Evolutionary conservation across 53 echinoderm and acorn worm species (phyloP).

Genomic region (Echinarachnius parma): DNA sequence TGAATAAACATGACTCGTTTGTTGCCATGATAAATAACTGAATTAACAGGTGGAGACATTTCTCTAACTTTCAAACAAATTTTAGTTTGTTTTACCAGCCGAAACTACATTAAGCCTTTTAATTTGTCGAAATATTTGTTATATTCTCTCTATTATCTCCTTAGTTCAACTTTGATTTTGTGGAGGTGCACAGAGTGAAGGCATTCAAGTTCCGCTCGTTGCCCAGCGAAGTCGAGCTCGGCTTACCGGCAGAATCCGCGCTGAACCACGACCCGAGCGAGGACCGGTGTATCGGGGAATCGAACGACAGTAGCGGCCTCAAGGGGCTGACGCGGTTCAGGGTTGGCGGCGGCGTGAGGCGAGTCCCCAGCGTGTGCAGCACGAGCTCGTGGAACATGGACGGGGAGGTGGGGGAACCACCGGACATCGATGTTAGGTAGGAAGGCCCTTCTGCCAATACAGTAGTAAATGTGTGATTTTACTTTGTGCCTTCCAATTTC

Average conservation of each 20-base stretch:
- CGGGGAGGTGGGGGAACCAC: slow-evolving; percentile 74
- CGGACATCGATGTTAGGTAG: slow-evolving; percentile 91
- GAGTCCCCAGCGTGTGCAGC: slow-evolving; percentile 48
- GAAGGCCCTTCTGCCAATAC: too few relatives aligned
- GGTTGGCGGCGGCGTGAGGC: too few relatives aligned
- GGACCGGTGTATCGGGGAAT: slow-evolving; percentile 5
- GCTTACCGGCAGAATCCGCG: slow-evolving; percentile 4
- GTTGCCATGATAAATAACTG: too few relatives aligned
- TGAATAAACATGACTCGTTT: too few relatives aligned
- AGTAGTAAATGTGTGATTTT: too few relatives aligned
- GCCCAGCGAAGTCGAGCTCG: slow-evolving; percentile 22
- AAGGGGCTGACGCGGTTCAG: neutral
- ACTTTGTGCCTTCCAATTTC: neutral
- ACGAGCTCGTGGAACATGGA: slow-evolving; percentile 96
- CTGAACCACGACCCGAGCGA: slow-evolving; percentile 15
- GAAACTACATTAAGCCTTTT: too few relatives aligned
- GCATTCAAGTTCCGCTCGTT: slow-evolving; percentile 74
- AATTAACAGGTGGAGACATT: too few relatives aligned
- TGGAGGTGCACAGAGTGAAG: slow-evolving; percentile 88
- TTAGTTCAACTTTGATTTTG: slow-evolving; percentile 87
- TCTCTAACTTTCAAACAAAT: too few relatives aligned
- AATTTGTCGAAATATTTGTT: too few relatives aligned
- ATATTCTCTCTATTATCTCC: too few relatives aligned
- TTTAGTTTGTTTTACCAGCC: too few relatives aligned
- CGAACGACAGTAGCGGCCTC: neutral